phyloP scores from a whole-genome alignment of 2,113 vertebrate species.

The Nestor notabilis region DNA sequence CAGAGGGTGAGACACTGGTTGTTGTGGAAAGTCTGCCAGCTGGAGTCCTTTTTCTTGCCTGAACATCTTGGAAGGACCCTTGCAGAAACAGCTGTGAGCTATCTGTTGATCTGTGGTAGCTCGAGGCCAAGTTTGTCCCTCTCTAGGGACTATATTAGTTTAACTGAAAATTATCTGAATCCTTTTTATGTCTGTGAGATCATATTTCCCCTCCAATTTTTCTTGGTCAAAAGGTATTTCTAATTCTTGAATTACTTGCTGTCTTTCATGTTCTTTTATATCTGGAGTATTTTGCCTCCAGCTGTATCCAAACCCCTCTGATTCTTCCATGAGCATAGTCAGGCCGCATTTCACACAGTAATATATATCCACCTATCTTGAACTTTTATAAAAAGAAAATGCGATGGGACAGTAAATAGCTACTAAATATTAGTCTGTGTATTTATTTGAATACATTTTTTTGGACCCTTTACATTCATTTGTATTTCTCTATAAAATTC shows the following conservation, averaged over 20 bases:
- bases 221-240: neutral
- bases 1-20: neutral
- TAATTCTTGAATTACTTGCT: neutral
- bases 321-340: neutral
- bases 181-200: neutral
- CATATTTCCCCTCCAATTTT: neutral
- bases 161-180: neutral
- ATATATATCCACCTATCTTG: neutral
- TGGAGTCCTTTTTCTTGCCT: neutral
- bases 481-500: neutral
- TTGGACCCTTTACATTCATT: neutral
- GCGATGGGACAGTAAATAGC: neutral
- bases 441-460: neutral
- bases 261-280: neutral
- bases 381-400: neutral
- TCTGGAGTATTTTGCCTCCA: neutral
- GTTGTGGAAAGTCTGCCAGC: neutral
- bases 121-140: neutral
- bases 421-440: neutral
- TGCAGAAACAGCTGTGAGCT: neutral
- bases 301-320: neutral
- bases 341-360: neutral
- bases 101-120: neutral
- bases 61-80: neutral
- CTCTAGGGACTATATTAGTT: neutral